A percentile compares a stretch with the other conserved stretches of the same genome.
Evolutionary conservation across 2,113 vertebrate genomes (phyloP).

Genomic region (Podarcis raffonei): DNA sequence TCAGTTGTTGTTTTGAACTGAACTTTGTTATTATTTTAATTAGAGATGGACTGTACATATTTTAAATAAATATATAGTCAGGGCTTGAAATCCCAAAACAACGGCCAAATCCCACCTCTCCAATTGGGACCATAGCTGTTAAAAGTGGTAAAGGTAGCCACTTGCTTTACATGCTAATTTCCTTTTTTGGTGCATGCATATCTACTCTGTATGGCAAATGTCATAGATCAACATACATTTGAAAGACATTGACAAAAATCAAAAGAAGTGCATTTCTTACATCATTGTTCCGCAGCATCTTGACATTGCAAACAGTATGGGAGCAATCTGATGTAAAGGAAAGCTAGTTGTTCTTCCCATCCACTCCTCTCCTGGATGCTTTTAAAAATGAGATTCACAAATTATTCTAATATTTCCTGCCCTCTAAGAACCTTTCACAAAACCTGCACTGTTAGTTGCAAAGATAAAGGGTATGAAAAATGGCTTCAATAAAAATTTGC

Average conservation of each 20-base stretch:
- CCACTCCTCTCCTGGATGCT: neutral
- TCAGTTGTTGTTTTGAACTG: too few relatives aligned
- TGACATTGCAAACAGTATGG: neutral
- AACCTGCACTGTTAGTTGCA: neutral
- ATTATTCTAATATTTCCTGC: constrained; percentile 24
- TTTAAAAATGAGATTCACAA: constrained; percentile 11
- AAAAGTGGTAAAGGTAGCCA: neutral
- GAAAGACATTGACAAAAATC: neutral
- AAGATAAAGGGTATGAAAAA: constrained; percentile 20
- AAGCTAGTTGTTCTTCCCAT: neutral
- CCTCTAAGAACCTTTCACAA: neutral
- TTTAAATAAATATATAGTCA: neutral
- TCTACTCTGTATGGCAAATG: too few relatives aligned
- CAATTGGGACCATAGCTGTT: too few relatives aligned
- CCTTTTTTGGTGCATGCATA: too few relatives aligned
- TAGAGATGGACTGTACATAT: too few relatives aligned
- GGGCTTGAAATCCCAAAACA: neutral
- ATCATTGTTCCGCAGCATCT: neutral
- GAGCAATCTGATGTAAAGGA: neutral
- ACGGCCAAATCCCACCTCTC: neutral
- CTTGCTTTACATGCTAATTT: neutral
- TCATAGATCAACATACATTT: neutral
- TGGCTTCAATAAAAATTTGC: constrained; percentile 25
- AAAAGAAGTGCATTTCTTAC: neutral
- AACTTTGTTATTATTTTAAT: too few relatives aligned